phyloP scores from a whole-genome alignment of 2,113 vertebrate genomes.

The Meriones unguiculatus region DNA sequence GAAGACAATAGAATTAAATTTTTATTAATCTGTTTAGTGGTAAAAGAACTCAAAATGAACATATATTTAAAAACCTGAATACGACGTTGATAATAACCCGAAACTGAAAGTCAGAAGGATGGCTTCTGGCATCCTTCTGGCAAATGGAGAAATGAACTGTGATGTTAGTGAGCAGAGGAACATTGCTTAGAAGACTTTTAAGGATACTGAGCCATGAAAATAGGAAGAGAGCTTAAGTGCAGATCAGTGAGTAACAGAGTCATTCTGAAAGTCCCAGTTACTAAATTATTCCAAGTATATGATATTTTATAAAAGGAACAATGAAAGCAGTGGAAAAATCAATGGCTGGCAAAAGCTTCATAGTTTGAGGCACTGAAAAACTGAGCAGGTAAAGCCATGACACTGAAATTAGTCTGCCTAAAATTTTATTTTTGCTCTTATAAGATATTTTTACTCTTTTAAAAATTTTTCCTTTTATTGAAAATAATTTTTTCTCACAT shows the following conservation, averaged over 20 bases:
- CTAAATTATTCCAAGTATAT: not conserved
- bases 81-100: not conserved
- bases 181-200: not conserved
- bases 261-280: not conserved
- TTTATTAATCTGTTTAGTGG: not conserved
- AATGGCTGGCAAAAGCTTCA: not conserved
- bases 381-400: not conserved
- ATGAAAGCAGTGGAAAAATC: not conserved
- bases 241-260: not conserved
- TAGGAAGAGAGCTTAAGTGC: not conserved
- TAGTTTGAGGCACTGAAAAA: not conserved
- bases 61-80: not conserved
- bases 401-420: not conserved
- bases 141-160: not conserved
- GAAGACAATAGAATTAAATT: not conserved
- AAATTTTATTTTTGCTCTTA: not conserved
- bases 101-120: not conserved
- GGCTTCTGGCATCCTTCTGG: not conserved
- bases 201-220: not conserved
- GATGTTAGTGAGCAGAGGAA: too few relatives aligned
- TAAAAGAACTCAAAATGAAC: too few relatives aligned
- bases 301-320: not conserved
- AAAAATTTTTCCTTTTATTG: not conserved
- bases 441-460: not conserved
- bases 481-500: not conserved